A percentile compares a stretch with the other conserved stretches of the same genome.
These are phyloP conservation scores for Melanogrammus aeglefinus DNA, from an alignment of 2,797 vertebrate species.

Conservation along the genomic window DNA sequence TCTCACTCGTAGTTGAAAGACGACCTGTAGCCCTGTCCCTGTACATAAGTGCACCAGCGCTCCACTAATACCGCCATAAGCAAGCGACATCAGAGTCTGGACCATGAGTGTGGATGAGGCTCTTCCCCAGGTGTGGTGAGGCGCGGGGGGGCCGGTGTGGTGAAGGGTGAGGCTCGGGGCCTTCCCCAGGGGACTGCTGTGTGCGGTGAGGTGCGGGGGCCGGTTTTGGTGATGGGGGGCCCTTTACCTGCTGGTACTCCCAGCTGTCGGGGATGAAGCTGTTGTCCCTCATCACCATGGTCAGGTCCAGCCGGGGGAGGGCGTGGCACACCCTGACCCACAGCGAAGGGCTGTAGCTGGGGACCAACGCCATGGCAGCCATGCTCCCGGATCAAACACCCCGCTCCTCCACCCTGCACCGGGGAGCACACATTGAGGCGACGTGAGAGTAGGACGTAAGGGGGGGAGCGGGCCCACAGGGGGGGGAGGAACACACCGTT, in stretches of 20 bases:
- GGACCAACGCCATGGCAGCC: slow-evolving; percentile 75
- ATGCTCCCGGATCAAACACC: slow-evolving; percentile 56
- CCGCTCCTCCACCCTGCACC: slow-evolving; percentile 56
- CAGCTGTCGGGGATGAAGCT: slow-evolving; percentile 77
- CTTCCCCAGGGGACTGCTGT: neutral
- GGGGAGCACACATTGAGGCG: slow-evolving; percentile 37
- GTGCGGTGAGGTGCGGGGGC: neutral
- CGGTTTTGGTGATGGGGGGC: slow-evolving; percentile 28
- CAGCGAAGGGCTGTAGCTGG: slow-evolving; percentile 76
- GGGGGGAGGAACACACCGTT: slow-evolving; percentile 6
- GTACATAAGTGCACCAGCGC: neutral
- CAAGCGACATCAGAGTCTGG: too few relatives aligned
- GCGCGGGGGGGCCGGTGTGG: too few relatives aligned
- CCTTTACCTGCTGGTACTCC: slow-evolving; percentile 81
- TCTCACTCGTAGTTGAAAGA: neutral
- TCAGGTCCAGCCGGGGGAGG: slow-evolving; percentile 77
- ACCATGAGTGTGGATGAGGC: neutral
- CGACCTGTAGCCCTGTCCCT: neutral
- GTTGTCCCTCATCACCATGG: slow-evolving; percentile 78
- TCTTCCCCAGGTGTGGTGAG: too few relatives aligned
- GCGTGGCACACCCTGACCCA: slow-evolving; percentile 80
- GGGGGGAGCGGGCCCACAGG: neutral
- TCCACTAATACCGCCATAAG: neutral
- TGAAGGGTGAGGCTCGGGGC: too few relatives aligned
- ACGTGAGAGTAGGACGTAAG: slow-evolving; percentile 4